Percentiles rank a stretch among this genome's conserved stretches.
Evolutionary conservation across 1,140 invertebrate genomes (phyloP).

Genomic region (Heliconius eleuchia): DNA sequence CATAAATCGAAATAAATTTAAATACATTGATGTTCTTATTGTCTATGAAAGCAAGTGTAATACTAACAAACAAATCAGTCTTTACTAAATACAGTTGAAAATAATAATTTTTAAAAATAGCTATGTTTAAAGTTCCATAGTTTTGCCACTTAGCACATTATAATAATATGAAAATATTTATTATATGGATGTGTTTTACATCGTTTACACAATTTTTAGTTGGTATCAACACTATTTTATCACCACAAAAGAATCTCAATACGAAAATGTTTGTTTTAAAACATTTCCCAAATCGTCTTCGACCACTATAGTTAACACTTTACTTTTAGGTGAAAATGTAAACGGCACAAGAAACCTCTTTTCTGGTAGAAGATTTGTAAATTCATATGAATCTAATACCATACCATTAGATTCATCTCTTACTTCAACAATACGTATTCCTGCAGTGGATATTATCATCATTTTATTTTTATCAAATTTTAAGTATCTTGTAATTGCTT

Average conservation of each 20-base stretch:
- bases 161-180: background rate
- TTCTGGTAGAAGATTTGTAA: constrained; percentile 81
- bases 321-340: constrained; percentile 74
- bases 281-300: constrained; percentile 83
- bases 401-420: constrained; percentile 83
- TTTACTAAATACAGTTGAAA: background rate
- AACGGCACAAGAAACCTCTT: constrained; percentile 83
- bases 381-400: constrained; percentile 86
- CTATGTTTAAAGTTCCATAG: background rate
- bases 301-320: constrained; percentile 79
- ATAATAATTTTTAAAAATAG: background rate
- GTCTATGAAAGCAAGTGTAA: background rate
- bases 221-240: background rate
- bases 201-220: background rate
- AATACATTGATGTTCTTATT: background rate
- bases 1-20: background rate
- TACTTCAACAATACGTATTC: constrained; percentile 87
- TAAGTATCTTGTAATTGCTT: constrained; percentile 80
- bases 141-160: background rate
- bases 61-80: constrained; percentile 9
- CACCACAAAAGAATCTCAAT: constrained; percentile 42
- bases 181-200: background rate
- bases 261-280: constrained; percentile 81
- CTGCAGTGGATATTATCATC: constrained; percentile 84
- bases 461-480: constrained; percentile 82